These are phyloP conservation scores for Heliconius hewitsoni DNA, from an alignment of 1,140 invertebrate genomes.

Conservation along the genomic window DNA sequence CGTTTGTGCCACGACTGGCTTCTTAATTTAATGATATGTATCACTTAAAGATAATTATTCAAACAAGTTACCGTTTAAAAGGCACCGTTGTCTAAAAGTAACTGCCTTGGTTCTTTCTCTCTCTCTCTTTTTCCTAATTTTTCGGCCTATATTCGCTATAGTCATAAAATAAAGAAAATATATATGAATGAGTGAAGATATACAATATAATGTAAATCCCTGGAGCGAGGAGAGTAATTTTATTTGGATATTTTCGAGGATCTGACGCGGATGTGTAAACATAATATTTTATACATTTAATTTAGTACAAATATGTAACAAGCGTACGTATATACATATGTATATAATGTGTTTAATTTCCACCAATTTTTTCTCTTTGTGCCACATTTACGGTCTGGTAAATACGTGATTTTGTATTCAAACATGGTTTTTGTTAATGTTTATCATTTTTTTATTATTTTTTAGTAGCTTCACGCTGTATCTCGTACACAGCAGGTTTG, in stretches of 20 bases:
- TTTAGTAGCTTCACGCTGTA: too few relatives aligned
- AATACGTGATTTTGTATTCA: background rate
- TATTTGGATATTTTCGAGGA: slow-evolving; percentile 5
- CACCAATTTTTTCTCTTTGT: background rate
- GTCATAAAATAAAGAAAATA: too few relatives aligned
- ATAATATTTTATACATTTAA: slow-evolving; percentile 11
- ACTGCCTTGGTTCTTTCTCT: too few relatives aligned
- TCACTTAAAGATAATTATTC: too few relatives aligned
- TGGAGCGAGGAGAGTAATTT: background rate
- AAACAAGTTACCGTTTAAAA: too few relatives aligned
- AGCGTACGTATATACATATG: background rate
- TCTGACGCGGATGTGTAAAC: slow-evolving; percentile 3
- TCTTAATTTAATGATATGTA: too few relatives aligned
- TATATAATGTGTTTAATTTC: background rate
- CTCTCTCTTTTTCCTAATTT: too few relatives aligned
- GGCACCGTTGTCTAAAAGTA: too few relatives aligned
- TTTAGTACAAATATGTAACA: background rate
- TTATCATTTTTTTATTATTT: background rate
- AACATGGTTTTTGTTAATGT: background rate
- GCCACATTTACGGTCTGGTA: background rate
- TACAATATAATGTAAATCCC: background rate
- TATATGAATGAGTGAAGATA: background rate
- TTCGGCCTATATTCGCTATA: too few relatives aligned
- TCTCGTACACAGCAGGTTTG: too few relatives aligned
- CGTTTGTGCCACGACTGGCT: too few relatives aligned